phyloP scores from a whole-genome alignment of 2,888 invertebrate species.

The Tanytarsus gracilentus region DNA sequence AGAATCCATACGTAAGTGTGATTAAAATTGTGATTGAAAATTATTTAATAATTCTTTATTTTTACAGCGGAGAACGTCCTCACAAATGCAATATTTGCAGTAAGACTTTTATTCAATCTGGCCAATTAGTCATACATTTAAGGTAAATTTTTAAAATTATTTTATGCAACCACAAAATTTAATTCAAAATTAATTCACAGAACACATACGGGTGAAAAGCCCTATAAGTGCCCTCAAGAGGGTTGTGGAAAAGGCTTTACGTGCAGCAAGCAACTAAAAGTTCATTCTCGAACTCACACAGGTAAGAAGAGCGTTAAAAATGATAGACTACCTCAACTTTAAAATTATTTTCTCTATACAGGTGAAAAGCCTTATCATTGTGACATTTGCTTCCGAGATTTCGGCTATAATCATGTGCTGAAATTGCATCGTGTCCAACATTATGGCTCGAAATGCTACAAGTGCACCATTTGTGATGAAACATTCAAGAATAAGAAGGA shows the following conservation, averaged over 20 bases:
- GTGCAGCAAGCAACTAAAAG: constrained; percentile 84
- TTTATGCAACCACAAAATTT: not conserved
- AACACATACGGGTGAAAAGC: constrained; percentile 76
- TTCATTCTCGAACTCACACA: constrained; percentile 83
- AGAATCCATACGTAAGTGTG: constrained; percentile 62
- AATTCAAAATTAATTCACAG: not conserved
- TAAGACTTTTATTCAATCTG: constrained; percentile 85
- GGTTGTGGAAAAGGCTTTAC: constrained; percentile 86
- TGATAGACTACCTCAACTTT: not conserved
- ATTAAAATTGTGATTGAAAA: not conserved
- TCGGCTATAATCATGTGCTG: constrained; percentile 84
- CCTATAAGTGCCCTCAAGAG: constrained; percentile 70
- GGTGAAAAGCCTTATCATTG: constrained; percentile 87
- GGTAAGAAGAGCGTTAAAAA: constrained; percentile 49
- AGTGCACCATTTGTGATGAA: constrained; percentile 84
- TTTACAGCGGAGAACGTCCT: constrained; percentile 60
- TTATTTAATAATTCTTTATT: not conserved
- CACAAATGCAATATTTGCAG: constrained; percentile 81
- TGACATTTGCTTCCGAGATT: constrained; percentile 82
- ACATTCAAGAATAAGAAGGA: constrained; percentile 85
- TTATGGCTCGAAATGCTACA: constrained; percentile 85
- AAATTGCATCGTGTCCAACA: constrained; percentile 85
- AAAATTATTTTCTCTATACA: constrained; percentile 56
- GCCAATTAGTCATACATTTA: constrained; percentile 84
- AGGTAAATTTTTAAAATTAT: constrained; percentile 37